These are phyloP conservation scores for Climacteris rufus DNA, from an alignment of 2,113 vertebrate genomes.

Conservation along the genomic window DNA sequence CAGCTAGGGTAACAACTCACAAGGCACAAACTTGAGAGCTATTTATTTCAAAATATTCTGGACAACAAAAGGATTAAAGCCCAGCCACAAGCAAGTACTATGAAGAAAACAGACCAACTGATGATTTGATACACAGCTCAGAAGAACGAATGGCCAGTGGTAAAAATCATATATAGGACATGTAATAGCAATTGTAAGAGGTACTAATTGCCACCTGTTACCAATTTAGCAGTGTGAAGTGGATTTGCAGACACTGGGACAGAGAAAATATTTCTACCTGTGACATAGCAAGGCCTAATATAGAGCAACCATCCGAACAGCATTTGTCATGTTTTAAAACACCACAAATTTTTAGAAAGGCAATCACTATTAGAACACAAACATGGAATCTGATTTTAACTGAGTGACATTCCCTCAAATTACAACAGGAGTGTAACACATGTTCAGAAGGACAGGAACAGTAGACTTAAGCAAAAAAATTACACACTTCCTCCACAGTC, in stretches of 20 bases:
- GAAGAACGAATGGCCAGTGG: not conserved
- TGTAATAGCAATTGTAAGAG: not conserved
- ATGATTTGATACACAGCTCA: not conserved
- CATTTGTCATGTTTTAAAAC: not conserved
- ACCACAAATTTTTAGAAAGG: not conserved
- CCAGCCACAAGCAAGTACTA: not conserved
- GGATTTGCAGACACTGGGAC: not conserved
- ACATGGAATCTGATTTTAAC: not conserved
- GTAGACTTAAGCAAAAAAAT: not conserved
- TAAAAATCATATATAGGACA: fast-evolving
- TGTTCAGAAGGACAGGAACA: not conserved
- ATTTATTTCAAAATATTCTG: not conserved
- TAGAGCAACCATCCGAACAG: not conserved
- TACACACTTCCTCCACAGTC: not conserved
- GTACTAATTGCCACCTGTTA: not conserved
- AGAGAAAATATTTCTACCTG: not conserved
- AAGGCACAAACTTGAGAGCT: not conserved
- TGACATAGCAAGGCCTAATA: not conserved
- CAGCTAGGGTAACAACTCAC: not conserved
- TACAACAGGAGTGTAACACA: not conserved
- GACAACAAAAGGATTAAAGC: not conserved
- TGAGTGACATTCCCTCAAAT: not conserved
- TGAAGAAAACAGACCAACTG: not conserved
- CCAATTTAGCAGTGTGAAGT: not conserved
- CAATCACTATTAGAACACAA: not conserved